Conservation (phyloP, 2,113 vertebrate species). For the Takifugu flavidus region DNA sequence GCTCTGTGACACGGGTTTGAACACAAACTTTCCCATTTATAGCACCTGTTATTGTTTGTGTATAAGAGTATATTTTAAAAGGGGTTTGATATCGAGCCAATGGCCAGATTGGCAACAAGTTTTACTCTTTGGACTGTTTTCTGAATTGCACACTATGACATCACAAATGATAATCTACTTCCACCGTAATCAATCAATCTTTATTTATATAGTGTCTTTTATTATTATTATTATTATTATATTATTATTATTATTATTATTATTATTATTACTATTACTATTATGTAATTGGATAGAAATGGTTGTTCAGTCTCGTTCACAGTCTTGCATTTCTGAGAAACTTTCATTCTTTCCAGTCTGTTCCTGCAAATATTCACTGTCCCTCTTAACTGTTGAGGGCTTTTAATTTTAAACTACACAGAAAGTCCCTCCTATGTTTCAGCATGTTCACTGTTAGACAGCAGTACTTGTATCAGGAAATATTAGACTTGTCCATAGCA, state of each 20-base stretch:
- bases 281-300: too few relatives aligned
- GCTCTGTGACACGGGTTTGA: not conserved
- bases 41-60: not conserved
- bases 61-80: not conserved
- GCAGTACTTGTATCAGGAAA: too few relatives aligned
- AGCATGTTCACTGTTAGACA: too few relatives aligned
- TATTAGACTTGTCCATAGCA: too few relatives aligned
- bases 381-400: not conserved
- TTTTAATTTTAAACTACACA: not conserved
- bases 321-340: too few relatives aligned
- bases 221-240: too few relatives aligned
- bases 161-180: not conserved
- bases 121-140: not conserved
- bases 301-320: too few relatives aligned
- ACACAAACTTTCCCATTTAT: not conserved
- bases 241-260: too few relatives aligned
- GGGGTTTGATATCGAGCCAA: not conserved
- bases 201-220: too few relatives aligned
- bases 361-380: not conserved
- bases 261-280: too few relatives aligned
- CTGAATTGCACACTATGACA: not conserved
- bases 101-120: not conserved
- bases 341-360: not conserved
- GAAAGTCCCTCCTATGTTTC: too few relatives aligned
- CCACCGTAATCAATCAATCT: not conserved